Evolutionary conservation across 2,113 vertebrate species (phyloP).

Genomic region (Pelecanus crispus): DNA sequence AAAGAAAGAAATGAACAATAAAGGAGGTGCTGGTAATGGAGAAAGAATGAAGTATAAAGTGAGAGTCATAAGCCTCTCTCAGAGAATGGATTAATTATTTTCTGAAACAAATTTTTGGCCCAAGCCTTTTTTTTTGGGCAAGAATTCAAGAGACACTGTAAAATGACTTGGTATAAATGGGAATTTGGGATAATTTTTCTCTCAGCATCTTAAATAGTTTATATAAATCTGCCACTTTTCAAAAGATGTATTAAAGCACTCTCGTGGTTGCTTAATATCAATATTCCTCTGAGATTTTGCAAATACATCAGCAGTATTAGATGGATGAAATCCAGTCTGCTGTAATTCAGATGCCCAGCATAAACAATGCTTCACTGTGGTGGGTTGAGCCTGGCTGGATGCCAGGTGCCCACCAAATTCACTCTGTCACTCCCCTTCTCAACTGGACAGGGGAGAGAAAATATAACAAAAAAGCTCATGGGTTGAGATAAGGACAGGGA

Average conservation of each 20-base stretch:
- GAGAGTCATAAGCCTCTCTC: neutral
- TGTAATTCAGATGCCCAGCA: neutral
- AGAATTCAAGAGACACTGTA: neutral
- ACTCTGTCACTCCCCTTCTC: too few species aligned
- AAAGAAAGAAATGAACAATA: neutral
- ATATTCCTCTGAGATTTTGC: neutral
- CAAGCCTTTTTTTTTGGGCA: neutral
- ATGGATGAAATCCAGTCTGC: neutral
- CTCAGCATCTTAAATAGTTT: neutral
- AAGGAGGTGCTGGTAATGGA: neutral
- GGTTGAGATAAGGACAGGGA: too few species aligned
- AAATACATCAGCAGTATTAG: neutral
- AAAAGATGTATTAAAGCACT: neutral
- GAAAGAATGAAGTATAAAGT: neutral
- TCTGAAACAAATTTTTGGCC: neutral
- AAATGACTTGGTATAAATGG: neutral
- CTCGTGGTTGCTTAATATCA: neutral
- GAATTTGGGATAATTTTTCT: neutral
- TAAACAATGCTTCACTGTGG: neutral
- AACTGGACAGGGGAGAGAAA: too few species aligned
- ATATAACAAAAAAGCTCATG: too few species aligned
- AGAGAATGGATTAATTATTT: conserved; percentile 9
- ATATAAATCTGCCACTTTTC: neutral
- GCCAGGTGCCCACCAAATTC: too few species aligned
- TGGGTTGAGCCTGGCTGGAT: too few species aligned